Base-by-base conservation (phyloP, 2,888 invertebrate genomes). In the Gasteruption jaculator region DNA sequence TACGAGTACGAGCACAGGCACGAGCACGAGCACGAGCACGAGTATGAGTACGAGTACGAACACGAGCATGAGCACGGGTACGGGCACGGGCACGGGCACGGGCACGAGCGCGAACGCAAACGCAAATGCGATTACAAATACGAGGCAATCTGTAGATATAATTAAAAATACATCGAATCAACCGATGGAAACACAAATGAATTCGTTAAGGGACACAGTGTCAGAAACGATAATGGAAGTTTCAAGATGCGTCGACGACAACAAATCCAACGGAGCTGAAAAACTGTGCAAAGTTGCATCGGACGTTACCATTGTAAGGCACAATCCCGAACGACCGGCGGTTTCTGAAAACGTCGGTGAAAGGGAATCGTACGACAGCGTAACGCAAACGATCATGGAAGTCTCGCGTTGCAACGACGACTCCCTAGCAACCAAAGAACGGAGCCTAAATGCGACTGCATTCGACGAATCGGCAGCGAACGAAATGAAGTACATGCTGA, bases 151-250 rank as follows among this genome's bases (percentile, higher is more conserved):
- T n/a, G n/a, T n/a, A n/a, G n/a, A n/a, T n/a, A n/a, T n/a, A n/a
- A n/a, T n/a, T n/a, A n/a, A n/a, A n/a, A n/a, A n/a, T n/a, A n/a
- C n/a, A n/a, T n/a, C n/a, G n/a, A n/a, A n/a, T n/a, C n/a, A n/a
- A n/a, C n/a, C n/a, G n/a, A n/a, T n/a, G n/a, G n/a, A n/a, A n/a
- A n/a, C n/a, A n/a, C n/a, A n/a, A n/a, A n/a, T n/a, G n/a, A n/a
- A n/a, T n/a, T n/a, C 45, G 25, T 33, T 40, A 39, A 33, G 43
- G 7, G 65, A 67, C 42, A 63, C 65, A 3, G 62, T 64, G 14
- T 56, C 62, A 5, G 65, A 68, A 43, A 68, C 62, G 26, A 65
- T 67, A 51, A 65, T 64, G 62, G 62, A 68, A 36, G 65, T 67
- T 8, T 65, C 68, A 1, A 64, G 56, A 37, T 60, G 46, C 40